Evolutionary conservation across 2,888 invertebrate species (phyloP).

Genomic region (Subacronicta megacephala): DNA sequence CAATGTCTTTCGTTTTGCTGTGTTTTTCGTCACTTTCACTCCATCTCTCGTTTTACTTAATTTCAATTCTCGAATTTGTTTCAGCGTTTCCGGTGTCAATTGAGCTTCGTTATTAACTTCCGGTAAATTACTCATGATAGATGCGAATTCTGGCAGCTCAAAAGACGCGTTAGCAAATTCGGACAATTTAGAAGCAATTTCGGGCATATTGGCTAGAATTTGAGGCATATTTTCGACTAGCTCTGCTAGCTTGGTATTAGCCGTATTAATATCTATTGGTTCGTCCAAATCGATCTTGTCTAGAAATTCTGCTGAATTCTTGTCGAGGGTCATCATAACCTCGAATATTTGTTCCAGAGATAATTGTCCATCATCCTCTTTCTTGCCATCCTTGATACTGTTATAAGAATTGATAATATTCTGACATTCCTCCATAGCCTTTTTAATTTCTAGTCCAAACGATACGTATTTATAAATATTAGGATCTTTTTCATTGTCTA

Average conservation of each 20-base stretch:
- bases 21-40: constrained; percentile 84
- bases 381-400: constrained; percentile 69
- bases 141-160: constrained; percentile 82
- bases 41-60: constrained; percentile 78
- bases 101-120: constrained; percentile 81
- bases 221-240: constrained; percentile 84
- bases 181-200: constrained; percentile 77
- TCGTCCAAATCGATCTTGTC: constrained; percentile 77
- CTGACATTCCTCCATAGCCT: constrained; percentile 86
- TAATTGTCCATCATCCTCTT: constrained; percentile 65
- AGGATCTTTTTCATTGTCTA: constrained; percentile 66
- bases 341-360: constrained; percentile 83
- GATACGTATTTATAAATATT: constrained; percentile 81
- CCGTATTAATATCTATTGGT: constrained; percentile 66
- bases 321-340: constrained; percentile 82
- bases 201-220: constrained; percentile 84
- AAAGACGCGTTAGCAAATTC: constrained; percentile 80
- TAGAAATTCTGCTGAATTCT: constrained; percentile 77
- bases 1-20: constrained; percentile 80
- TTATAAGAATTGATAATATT: constrained; percentile 84
- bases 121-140: constrained; percentile 80
- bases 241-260: constrained; percentile 77
- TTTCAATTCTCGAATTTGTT: constrained; percentile 84
- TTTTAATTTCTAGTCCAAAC: constrained; percentile 83
- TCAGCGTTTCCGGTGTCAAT: constrained; percentile 83